Conservation (phyloP, 2,113 vertebrate genomes). For the Otocyon megalotis region DNA sequence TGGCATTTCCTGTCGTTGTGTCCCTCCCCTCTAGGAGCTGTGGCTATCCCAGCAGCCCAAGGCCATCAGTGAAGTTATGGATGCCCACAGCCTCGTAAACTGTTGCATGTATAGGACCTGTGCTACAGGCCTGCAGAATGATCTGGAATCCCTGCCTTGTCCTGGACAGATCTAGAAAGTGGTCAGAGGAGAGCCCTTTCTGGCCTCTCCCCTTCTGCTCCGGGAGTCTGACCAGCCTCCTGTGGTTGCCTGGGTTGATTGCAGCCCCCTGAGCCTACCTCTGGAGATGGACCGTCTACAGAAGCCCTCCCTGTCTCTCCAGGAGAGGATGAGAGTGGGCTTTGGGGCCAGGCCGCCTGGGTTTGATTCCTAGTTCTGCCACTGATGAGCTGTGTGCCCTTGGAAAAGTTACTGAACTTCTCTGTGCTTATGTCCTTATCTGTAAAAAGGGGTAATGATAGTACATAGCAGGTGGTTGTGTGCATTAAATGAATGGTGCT, state of each 20-base stretch:
- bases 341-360: background rate
- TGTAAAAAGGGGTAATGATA: background rate
- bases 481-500: fast-evolving
- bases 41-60: background rate
- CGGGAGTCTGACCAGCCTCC: background rate
- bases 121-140: fast-evolving
- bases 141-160: background rate
- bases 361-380: background rate
- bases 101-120: fast-evolving
- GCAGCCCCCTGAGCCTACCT: no score
- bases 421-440: background rate
- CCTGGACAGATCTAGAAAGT: background rate
- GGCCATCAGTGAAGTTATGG: background rate
- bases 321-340: background rate
- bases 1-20: background rate
- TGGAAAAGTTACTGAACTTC: background rate
- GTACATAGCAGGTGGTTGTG: no score
- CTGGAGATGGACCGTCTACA: background rate
- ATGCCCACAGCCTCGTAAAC: background rate
- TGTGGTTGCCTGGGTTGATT: no score
- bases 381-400: background rate
- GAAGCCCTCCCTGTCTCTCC: background rate
- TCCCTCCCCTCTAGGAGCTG: background rate
- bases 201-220: background rate
- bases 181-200: background rate